Conservation (phyloP, 2,797 vertebrate species). For the Alauda arvensis region DNA sequence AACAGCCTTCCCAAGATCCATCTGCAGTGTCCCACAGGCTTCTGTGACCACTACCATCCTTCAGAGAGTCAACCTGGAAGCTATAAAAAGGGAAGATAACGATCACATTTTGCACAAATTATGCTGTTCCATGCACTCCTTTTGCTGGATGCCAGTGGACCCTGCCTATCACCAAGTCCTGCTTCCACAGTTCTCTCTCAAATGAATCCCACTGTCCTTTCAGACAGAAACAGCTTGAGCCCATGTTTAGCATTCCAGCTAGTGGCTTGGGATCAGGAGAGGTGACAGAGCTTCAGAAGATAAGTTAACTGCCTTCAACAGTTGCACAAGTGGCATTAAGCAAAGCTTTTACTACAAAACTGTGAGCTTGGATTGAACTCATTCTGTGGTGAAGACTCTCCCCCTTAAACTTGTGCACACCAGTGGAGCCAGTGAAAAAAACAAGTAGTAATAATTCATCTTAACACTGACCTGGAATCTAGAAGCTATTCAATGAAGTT, state of each 20-base stretch:
- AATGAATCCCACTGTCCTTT: neutral
- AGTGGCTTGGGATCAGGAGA: neutral
- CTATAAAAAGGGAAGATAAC: neutral
- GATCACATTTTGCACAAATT: neutral
- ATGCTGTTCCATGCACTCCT: neutral
- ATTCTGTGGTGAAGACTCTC: neutral
- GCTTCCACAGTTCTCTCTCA: neutral
- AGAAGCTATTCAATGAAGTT: neutral
- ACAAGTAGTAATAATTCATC: neutral
- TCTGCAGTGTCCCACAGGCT: neutral
- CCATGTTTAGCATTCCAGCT: neutral
- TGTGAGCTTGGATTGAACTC: neutral
- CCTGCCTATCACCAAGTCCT: neutral
- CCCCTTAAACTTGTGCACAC: neutral
- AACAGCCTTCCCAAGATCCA: neutral
- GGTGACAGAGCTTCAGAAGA: neutral
- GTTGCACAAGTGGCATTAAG: neutral
- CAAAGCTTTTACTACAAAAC: neutral
- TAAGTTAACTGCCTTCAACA: neutral
- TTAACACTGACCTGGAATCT: neutral
- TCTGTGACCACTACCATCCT: neutral
- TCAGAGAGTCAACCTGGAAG: neutral
- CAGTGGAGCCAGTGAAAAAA: neutral
- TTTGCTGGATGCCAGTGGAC: neutral
- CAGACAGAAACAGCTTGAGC: neutral